Percentiles rank a stretch among this genome's conserved stretches.
Evolutionary conservation across 2,113 vertebrate species (phyloP).

Genomic region (Dipodomys spectabilis): DNA sequence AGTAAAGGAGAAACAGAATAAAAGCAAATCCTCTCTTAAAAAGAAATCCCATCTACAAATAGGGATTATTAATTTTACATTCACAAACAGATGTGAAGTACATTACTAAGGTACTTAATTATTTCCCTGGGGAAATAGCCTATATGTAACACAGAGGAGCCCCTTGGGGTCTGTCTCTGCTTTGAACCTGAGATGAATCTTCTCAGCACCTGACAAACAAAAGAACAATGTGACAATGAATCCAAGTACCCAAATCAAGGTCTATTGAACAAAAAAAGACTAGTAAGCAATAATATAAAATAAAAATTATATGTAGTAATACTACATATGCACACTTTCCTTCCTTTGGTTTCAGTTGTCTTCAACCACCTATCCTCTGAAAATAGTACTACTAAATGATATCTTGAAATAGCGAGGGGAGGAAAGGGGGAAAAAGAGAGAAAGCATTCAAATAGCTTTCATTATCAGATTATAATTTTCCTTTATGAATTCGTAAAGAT

Average conservation of each 20-base stretch:
- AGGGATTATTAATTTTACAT: constrained; percentile 15
- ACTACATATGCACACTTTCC: not conserved
- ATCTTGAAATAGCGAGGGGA: not conserved
- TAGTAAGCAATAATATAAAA: not conserved
- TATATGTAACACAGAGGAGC: not conserved
- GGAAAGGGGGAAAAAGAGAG: too few species aligned
- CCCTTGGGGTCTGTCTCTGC: not conserved
- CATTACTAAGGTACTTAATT: not conserved
- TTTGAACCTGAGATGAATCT: not conserved
- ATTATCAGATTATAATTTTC: not conserved
- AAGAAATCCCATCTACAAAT: not conserved
- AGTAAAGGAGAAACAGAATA: constrained; percentile 46
- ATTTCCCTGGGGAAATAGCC: not conserved
- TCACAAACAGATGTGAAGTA: constrained; percentile 39
- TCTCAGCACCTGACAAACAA: not conserved
- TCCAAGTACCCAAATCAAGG: not conserved
- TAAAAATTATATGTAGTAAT: too few species aligned
- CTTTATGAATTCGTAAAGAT: too few species aligned
- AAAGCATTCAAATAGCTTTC: not conserved
- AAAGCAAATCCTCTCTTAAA: constrained; percentile 12
- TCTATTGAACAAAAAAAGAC: not conserved
- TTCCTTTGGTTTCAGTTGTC: not conserved
- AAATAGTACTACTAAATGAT: not conserved
- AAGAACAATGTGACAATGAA: not conserved
- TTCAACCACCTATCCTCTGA: not conserved